Percentiles rank a stretch among this genome's conserved stretches.
Conservation (phyloP, 2,113 vertebrate genomes). For the Capreolus pygargus region DNA sequence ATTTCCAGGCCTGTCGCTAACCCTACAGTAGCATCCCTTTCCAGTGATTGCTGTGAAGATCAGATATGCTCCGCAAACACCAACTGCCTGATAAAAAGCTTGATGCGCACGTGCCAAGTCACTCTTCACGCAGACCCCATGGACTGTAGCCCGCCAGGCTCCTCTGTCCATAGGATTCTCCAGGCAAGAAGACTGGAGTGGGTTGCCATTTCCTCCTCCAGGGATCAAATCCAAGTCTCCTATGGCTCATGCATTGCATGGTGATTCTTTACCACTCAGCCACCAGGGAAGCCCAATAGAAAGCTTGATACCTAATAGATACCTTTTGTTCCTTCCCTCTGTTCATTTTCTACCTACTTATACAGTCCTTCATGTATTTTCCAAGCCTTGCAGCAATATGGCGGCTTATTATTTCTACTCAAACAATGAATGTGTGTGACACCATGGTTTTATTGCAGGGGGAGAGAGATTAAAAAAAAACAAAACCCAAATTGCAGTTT, state of each 20-base stretch:
- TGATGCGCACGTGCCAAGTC: not conserved
- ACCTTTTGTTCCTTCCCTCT: not conserved
- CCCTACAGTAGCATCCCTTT: not conserved
- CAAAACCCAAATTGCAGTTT: not conserved
- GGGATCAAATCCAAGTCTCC: not conserved
- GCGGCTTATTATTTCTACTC: not conserved
- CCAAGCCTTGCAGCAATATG: not conserved
- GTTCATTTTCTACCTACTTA: not conserved
- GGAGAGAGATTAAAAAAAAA: not conserved
- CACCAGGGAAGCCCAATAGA: not conserved
- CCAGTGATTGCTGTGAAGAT: not conserved
- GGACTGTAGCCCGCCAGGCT: not conserved
- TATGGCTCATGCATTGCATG: not conserved
- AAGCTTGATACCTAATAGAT: not conserved
- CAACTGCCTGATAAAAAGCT: not conserved
- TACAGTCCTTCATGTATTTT: not conserved
- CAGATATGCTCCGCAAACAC: not conserved
- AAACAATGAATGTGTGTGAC: not conserved
- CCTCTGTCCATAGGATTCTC: not conserved
- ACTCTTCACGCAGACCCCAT: not conserved
- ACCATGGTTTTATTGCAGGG: not conserved
- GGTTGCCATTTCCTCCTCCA: not conserved
- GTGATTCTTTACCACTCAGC: not conserved
- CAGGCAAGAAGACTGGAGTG: too few relatives aligned
- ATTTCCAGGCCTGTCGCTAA: not conserved